Evolutionary conservation across 2,113 vertebrate genomes (phyloP), one percentile per base, ranked within the genome.

Genomic region (Psilopsiagon aymara): DNA sequence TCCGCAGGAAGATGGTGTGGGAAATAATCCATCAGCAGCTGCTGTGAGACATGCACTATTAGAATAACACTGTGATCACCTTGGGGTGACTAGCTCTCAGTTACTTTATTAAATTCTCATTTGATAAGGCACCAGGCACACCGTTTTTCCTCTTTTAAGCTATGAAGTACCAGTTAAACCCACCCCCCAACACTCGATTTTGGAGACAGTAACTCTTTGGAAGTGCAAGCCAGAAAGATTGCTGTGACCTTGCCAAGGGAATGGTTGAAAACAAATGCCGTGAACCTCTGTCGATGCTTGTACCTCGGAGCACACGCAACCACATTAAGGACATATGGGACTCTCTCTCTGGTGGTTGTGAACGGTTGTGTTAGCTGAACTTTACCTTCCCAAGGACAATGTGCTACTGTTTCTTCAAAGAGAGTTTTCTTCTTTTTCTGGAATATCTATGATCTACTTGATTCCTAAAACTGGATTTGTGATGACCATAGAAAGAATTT

Each of bases 1-100:
- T 99, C 98, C 98, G 99, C 74, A 99, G 97, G 96, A 97, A 96
- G 94, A 99, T 99, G 99, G 99, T 99, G 75, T 99, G 99, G 99
- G 99, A 99, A 97, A 99, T 99, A 89, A 97, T 99, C 70, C 98
- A 99, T 88, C 98, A 99, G 97, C 98, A 98, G 97, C 97, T 99
- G 97, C 98, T 99, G 80, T 99, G 97, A 98, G n/a, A 59, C 67
- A 35, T 91, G 93, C 81, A 93, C 33, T 75, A 75, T 46, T 66
- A 68, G 31, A 52, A 59, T 74, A 96, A 88, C 96, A 96, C 97
- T 97, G 97, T 97, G 95, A 97, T 96, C 95, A 84, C 91, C 67
- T 46, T 57, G 23, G 84, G 83, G 90, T 88, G 68, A 90, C 69
- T 64, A 91, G 60, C 66, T 88, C 83, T 86, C 31, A 87, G 73